Evolutionary conservation across 1,140 invertebrate genomes (phyloP).

Genomic region (Zaprionus camerounensis): DNA sequence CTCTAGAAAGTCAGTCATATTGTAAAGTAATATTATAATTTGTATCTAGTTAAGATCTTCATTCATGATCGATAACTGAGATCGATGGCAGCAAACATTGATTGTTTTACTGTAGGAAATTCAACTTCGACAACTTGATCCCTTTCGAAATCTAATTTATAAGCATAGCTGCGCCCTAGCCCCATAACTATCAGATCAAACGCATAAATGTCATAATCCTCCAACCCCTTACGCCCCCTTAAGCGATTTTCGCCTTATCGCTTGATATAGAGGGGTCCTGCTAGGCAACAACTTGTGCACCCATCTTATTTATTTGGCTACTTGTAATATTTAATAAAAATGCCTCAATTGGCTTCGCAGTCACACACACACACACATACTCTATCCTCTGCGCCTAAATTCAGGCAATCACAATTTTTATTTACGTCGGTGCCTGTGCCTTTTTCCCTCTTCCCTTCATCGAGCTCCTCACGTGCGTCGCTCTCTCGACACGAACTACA

Average conservation of each 20-base stretch:
- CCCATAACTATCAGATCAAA: constrained; percentile 3
- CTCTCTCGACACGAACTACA: constrained; percentile 69
- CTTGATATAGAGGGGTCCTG: not conserved
- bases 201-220: not conserved
- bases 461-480: constrained; percentile 56
- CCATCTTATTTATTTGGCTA: constrained; percentile 66
- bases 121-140: not conserved
- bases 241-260: constrained; percentile 22
- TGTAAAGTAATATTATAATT: too few relatives aligned
- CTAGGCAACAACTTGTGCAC: constrained; percentile 35
- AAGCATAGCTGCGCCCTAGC: not conserved
- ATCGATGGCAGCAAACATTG: not conserved
- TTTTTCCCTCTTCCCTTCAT: not conserved
- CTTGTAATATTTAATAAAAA: constrained; percentile 75
- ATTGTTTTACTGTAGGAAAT: not conserved
- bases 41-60: too few relatives aligned
- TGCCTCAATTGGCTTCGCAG: constrained; percentile 48
- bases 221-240: constrained; percentile 4
- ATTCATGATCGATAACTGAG: not conserved
- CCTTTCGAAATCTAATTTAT: not conserved
- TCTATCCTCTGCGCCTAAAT: constrained; percentile 32
- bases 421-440: constrained; percentile 49
- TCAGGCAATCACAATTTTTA: constrained; percentile 80
- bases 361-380: constrained; percentile 20
- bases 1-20: too few relatives aligned